Percentiles rank a stretch among this genome's conserved stretches.
Conservation (phyloP, 2,888 invertebrate genomes). For the Cloeon dipterum region DNA sequence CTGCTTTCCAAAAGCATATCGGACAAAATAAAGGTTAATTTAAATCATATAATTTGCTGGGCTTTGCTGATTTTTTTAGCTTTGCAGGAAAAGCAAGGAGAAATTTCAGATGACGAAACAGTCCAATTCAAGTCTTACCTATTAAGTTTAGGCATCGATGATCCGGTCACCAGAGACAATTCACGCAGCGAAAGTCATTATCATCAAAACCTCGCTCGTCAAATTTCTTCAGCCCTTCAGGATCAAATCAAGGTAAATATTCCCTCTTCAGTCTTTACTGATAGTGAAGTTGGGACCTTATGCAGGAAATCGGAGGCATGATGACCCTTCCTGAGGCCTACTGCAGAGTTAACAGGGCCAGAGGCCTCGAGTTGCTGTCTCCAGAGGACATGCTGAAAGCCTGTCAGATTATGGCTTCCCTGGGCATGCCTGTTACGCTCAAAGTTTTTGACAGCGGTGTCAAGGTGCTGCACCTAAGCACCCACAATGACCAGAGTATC, state of each 20-base stretch:
- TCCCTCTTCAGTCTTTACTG: not conserved
- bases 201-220: conserved; percentile 59
- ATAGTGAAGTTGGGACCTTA: conserved; percentile 1
- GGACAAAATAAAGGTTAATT: conserved; percentile 54
- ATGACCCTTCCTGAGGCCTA: conserved; percentile 93
- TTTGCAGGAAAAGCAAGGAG: conserved; percentile 81
- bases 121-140: conserved; percentile 87
- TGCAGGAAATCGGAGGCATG: conserved; percentile 76
- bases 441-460: conserved; percentile 87
- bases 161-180: conserved; percentile 86
- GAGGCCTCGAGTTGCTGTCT: conserved; percentile 86
- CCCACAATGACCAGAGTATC: conserved; percentile 45
- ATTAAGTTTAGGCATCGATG: conserved; percentile 89
- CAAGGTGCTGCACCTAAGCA: conserved; percentile 67
- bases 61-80: conserved; percentile 12
- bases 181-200: conserved; percentile 71
- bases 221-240: conserved; percentile 61
- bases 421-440: conserved; percentile 49
- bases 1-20: conserved; percentile 75
- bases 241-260: conserved; percentile 53
- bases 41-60: no score
- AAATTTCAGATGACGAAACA: conserved; percentile 93
- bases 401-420: conserved; percentile 39
- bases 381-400: conserved; percentile 92
- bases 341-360: conserved; percentile 87